Conservation (phyloP, 2,888 invertebrate genomes). For the Drepana falcataria region DNA sequence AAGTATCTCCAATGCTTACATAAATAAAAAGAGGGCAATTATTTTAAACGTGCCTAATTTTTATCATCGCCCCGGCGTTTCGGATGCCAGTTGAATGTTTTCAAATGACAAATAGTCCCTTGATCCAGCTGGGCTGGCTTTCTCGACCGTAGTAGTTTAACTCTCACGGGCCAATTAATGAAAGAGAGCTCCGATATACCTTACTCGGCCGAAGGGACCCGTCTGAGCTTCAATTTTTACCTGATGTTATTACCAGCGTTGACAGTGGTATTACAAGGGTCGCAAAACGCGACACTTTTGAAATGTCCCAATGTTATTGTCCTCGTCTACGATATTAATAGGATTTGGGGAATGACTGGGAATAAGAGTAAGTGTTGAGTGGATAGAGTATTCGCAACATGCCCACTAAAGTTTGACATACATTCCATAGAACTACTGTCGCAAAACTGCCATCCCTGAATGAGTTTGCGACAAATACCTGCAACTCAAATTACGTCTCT, state of each 20-base stretch:
- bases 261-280: slow-evolving; percentile 65
- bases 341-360: slow-evolving; percentile 28
- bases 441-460: slow-evolving; percentile 52
- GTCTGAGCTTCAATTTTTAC: slow-evolving; percentile 67
- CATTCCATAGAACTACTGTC: slow-evolving; percentile 26
- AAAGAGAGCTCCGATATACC: slow-evolving; percentile 57
- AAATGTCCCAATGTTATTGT: slow-evolving; percentile 47
- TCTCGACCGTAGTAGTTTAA: slow-evolving; percentile 32
- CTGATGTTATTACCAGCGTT: slow-evolving; percentile 67
- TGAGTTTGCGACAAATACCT: slow-evolving; percentile 58
- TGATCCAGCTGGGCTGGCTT: slow-evolving; percentile 51
- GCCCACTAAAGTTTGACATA: not conserved
- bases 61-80: slow-evolving; percentile 38
- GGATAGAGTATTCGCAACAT: not conserved
- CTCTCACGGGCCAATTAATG: slow-evolving; percentile 58
- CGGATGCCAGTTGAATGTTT: slow-evolving; percentile 49
- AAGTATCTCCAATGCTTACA: slow-evolving; percentile 42
- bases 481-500: slow-evolving; percentile 56
- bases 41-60: slow-evolving; percentile 58
- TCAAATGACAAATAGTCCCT: slow-evolving; percentile 51
- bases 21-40: slow-evolving; percentile 51
- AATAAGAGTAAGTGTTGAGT: not conserved
- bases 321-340: slow-evolving; percentile 32
- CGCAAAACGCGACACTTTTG: slow-evolving; percentile 48
- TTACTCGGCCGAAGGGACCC: slow-evolving; percentile 49